phyloP scores from a whole-genome alignment of 2,797 vertebrate species.

The Ctenopoma multispine region DNA sequence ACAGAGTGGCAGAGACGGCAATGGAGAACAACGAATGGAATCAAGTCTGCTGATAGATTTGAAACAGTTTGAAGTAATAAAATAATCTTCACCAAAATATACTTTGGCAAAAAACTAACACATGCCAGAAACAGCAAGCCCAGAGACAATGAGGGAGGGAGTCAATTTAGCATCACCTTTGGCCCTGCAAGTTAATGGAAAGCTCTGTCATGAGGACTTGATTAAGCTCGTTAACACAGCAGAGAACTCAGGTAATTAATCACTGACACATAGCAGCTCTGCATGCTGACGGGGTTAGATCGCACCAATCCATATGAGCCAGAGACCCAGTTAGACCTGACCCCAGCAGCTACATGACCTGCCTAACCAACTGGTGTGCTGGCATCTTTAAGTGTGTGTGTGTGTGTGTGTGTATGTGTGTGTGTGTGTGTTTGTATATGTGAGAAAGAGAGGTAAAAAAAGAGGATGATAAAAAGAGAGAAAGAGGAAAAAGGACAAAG shows the following conservation, averaged over 20 bases:
- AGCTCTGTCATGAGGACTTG: constrained; percentile 71
- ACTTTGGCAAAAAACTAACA: constrained; percentile 19
- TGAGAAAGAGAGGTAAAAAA: neutral
- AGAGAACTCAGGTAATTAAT: constrained; percentile 80
- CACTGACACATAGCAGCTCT: constrained; percentile 68
- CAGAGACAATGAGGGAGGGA: constrained; percentile 34
- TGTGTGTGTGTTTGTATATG: constrained; percentile 7
- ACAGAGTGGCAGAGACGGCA: constrained; percentile 37
- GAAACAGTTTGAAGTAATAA: neutral
- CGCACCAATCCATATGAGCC: constrained; percentile 57
- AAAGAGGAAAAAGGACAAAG: neutral
- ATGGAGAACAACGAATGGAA: constrained; percentile 38
- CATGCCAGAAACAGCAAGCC: constrained; percentile 18
- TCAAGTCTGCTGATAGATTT: constrained; percentile 23
- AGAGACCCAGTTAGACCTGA: constrained; percentile 62
- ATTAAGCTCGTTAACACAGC: constrained; percentile 78
- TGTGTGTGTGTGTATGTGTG: constrained; percentile 12
- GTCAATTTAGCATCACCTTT: constrained; percentile 72
- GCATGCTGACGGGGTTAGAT: constrained; percentile 63
- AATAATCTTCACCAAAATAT: constrained; percentile 4
- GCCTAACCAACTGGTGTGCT: constrained; percentile 23
- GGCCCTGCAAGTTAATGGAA: constrained; percentile 73
- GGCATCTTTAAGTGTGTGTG: constrained; percentile 3
- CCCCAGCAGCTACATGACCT: constrained; percentile 24
- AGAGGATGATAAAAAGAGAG: neutral